A percentile compares a stretch with the other conserved stretches of the same genome.
phyloP scores from a whole-genome alignment of 2,797 vertebrate genomes.

The Bucorvus abyssinicus region DNA sequence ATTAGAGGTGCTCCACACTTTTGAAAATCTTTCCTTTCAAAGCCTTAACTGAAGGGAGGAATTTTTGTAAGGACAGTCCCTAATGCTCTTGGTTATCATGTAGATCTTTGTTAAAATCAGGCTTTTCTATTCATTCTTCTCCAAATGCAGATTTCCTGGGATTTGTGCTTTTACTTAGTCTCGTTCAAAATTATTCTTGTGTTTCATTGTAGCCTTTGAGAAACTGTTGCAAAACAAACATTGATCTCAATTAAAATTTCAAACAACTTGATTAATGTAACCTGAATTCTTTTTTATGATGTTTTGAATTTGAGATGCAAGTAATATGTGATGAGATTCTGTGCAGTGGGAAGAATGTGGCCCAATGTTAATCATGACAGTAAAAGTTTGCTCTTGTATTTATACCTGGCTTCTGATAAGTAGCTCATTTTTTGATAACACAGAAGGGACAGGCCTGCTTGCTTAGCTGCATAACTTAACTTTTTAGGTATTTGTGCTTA shows the following conservation, averaged over 20 bases:
- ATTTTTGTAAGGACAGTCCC: neutral
- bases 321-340: neutral
- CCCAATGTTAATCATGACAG: neutral
- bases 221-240: slow-evolving; percentile 6
- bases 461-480: neutral
- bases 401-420: neutral
- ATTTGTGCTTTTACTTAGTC: slow-evolving; percentile 1
- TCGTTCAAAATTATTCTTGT: neutral
- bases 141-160: neutral
- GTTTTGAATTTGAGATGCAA: neutral
- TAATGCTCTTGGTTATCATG: neutral
- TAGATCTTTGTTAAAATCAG: neutral
- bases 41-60: slow-evolving; percentile 19
- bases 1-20: neutral
- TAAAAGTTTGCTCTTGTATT: neutral
- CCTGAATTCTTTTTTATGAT: neutral
- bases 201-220: neutral
- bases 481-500: neutral
- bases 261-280: neutral
- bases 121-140: neutral
- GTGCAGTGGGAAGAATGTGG: neutral
- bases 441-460: neutral
- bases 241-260: slow-evolving; percentile 17
- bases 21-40: neutral
- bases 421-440: neutral